Evolutionary conservation across 1,140 invertebrate genomes (phyloP).

Genomic region (Frieseomelitta varia): DNA sequence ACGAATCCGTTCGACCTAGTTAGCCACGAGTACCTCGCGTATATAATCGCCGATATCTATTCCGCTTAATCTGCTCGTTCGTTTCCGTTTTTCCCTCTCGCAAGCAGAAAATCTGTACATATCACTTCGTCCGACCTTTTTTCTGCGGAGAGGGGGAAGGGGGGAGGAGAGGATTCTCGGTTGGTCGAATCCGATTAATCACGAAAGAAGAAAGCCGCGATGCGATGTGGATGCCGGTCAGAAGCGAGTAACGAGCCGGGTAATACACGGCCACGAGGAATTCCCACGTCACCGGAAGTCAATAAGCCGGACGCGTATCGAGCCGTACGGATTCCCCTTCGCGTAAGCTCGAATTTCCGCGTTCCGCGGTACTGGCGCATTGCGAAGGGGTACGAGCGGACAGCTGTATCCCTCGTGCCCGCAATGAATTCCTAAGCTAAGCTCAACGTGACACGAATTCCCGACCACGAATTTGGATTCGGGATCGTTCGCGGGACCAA

Average conservation of each 20-base stretch:
- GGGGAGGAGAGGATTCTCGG: too few relatives aligned
- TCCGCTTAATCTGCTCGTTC: slow-evolving; percentile 17
- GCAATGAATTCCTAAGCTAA: slow-evolving; percentile 43
- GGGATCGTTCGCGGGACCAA: slow-evolving; percentile 6
- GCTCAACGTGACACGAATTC: slow-evolving; percentile 37
- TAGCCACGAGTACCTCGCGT: slow-evolving; percentile 7
- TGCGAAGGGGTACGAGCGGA: slow-evolving; percentile 23
- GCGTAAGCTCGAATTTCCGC: slow-evolving; percentile 64
- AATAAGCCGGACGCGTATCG: slow-evolving; percentile 56
- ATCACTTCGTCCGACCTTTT: not conserved
- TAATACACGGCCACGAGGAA: slow-evolving; percentile 32
- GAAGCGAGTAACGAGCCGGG: slow-evolving; percentile 45
- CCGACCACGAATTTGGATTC: not conserved
- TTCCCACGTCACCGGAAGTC: slow-evolving; percentile 63
- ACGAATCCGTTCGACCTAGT: not conserved
- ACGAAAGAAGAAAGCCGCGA: not conserved
- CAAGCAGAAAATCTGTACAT: not conserved
- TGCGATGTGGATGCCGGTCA: not conserved
- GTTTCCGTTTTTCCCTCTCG: not conserved
- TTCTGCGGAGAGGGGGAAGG: too few relatives aligned
- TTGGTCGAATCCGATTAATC: not conserved
- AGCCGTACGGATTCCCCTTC: slow-evolving; percentile 47
- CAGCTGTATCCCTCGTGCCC: slow-evolving; percentile 55
- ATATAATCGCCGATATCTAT: slow-evolving; percentile 15
- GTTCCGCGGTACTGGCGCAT: slow-evolving; percentile 46